Evolutionary conservation across 2,888 invertebrate genomes (phyloP).

Genomic region (Stictocephala bisonia): DNA sequence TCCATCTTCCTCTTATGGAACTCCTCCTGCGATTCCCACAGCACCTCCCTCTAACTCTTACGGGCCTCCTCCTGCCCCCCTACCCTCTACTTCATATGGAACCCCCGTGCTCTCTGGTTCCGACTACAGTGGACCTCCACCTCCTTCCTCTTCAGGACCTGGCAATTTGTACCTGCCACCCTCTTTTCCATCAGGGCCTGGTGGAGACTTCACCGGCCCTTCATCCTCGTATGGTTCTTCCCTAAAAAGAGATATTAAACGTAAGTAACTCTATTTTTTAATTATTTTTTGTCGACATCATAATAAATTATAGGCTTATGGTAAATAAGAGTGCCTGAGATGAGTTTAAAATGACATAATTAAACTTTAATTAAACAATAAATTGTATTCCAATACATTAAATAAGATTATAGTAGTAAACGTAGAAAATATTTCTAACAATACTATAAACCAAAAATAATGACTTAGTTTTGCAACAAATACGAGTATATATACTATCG

Average conservation of each 20-base stretch:
- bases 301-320: too few species aligned
- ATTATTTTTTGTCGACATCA: neutral
- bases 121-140: constrained; percentile 25
- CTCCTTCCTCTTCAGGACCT: constrained; percentile 44
- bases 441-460: too few species aligned
- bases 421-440: too few species aligned
- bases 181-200: neutral
- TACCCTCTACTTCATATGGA: constrained; percentile 14
- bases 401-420: too few species aligned
- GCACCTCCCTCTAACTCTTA: constrained; percentile 60
- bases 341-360: too few species aligned
- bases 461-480: too few species aligned
- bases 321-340: too few species aligned
- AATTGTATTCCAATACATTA: too few species aligned
- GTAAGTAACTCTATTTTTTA: neutral
- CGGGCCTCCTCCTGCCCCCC: constrained; percentile 47
- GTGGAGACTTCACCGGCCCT: constrained; percentile 9
- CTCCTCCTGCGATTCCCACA: constrained; percentile 26
- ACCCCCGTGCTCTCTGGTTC: constrained; percentile 1
- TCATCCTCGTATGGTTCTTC: constrained; percentile 30
- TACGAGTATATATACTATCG: too few species aligned
- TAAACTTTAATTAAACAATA: too few species aligned
- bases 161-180: constrained; percentile 20
- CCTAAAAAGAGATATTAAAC: constrained; percentile 32
- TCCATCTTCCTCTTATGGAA: constrained; percentile 40